These are phyloP conservation scores for Disparrhopalites patrizii DNA, from an alignment of 2,888 invertebrate genomes.

Conservation along the genomic window DNA sequence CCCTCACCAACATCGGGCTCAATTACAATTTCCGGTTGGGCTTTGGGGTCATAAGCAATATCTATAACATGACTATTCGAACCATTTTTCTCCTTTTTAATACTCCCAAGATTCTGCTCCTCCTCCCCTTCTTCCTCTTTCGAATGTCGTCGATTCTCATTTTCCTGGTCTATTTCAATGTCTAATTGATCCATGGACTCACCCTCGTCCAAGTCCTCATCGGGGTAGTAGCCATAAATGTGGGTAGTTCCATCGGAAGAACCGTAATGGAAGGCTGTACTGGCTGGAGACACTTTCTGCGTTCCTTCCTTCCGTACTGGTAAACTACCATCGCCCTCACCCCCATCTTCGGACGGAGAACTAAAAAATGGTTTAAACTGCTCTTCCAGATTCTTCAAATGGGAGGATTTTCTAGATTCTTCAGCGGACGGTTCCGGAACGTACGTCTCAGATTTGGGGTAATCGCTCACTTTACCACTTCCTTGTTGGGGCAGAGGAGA, in stretches of 20 bases:
- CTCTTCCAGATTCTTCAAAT: constrained; percentile 25
- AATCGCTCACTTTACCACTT: background rate
- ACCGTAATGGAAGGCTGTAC: constrained; percentile 29
- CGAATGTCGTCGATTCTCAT: constrained; percentile 1
- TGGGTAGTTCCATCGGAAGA: constrained; percentile 32
- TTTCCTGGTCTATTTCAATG: constrained; percentile 27
- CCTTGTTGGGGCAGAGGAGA: constrained; percentile 10
- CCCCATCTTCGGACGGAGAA: constrained; percentile 5
- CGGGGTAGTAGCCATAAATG: constrained; percentile 43
- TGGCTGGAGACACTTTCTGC: constrained; percentile 11
- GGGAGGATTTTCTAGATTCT: constrained; percentile 15
- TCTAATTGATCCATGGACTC: constrained; percentile 34
- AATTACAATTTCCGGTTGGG: constrained; percentile 30
- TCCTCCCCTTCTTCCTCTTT: constrained; percentile 21
- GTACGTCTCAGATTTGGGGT: background rate
- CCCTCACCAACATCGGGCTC: constrained; percentile 18
- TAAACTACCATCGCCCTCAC: background rate
- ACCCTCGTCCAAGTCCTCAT: constrained; percentile 31
- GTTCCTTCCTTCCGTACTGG: background rate
- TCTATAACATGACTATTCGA: constrained; percentile 46
- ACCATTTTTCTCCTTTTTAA: background rate
- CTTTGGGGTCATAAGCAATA: constrained; percentile 37
- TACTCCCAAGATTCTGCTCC: constrained; percentile 2
- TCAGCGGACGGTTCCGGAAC: constrained; percentile 11
- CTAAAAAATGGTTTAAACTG: constrained; percentile 27